Evolutionary conservation across 2,113 vertebrate genomes (phyloP).

Genomic region (Passer montanus): DNA sequence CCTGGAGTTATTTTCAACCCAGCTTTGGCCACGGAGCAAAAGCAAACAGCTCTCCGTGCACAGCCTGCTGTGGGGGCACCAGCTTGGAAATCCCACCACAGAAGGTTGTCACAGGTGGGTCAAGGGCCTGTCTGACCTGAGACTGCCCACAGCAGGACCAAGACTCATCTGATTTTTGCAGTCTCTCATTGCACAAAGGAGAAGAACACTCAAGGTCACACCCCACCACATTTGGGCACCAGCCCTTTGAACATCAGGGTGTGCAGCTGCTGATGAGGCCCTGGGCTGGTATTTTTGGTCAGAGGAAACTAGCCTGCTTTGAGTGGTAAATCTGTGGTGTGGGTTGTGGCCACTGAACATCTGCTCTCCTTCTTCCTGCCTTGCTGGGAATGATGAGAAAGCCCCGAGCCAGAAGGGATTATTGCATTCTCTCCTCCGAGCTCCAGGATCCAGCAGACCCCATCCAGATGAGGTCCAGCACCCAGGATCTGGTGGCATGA

Average conservation of each 20-base stretch:
- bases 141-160: fast-evolving
- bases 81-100: neutral
- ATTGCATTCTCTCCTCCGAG: neutral
- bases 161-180: fast-evolving
- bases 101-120: neutral
- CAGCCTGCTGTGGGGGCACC: fast-evolving
- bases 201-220: neutral
- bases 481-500: neutral
- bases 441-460: neutral
- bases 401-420: neutral
- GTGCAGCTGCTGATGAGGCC: neutral
- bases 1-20: neutral
- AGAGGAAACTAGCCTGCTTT: neutral
- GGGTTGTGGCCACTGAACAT: neutral
- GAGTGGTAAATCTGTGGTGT: neutral
- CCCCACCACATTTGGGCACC: neutral
- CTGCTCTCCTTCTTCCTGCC: neutral
- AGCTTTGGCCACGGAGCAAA: neutral
- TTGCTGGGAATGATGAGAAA: neutral
- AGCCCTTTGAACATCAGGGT: neutral
- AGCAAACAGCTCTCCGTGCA: neutral
- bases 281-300: neutral
- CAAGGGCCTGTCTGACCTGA: neutral
- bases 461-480: neutral
- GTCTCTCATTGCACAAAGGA: neutral